Evolutionary conservation across 35 echinoderm and acorn worm species (phyloP).

Genomic region (Heliocidaris erythrogramma): DNA sequence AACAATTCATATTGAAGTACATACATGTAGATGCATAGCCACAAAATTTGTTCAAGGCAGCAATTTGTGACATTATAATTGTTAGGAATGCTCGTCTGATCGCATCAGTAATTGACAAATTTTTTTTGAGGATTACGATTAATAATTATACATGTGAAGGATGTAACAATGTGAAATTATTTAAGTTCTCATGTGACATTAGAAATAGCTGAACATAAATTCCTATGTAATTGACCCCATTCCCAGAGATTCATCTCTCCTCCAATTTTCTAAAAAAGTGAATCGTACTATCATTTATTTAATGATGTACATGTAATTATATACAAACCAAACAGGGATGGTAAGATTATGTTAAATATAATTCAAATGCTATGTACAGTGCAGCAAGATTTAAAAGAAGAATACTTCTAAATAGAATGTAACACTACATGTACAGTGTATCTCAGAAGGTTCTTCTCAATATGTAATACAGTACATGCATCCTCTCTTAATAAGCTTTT

Average conservation of each 20-base stretch:
- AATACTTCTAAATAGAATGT: neutral
- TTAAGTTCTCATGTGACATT: neutral
- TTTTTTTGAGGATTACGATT: neutral
- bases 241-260: too few relatives aligned
- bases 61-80: neutral
- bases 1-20: neutral
- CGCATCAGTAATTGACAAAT: too few relatives aligned
- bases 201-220: neutral
- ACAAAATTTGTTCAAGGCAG: neutral
- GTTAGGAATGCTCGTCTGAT: too few relatives aligned
- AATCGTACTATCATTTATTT: too few relatives aligned
- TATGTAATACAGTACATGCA: neutral
- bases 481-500: neutral
- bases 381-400: conserved; percentile 26
- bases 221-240: neutral
- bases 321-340: neutral
- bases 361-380: conserved; percentile 41
- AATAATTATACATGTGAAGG: neutral
- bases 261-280: too few relatives aligned
- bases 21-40: neutral
- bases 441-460: neutral
- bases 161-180: neutral
- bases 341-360: conserved; percentile 29
- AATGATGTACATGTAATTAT: too few relatives aligned
- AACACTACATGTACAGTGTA: too few relatives aligned